Evolutionary conservation across 2,113 vertebrate species (phyloP).

Genomic region (Ceyx cyanopectus): DNA sequence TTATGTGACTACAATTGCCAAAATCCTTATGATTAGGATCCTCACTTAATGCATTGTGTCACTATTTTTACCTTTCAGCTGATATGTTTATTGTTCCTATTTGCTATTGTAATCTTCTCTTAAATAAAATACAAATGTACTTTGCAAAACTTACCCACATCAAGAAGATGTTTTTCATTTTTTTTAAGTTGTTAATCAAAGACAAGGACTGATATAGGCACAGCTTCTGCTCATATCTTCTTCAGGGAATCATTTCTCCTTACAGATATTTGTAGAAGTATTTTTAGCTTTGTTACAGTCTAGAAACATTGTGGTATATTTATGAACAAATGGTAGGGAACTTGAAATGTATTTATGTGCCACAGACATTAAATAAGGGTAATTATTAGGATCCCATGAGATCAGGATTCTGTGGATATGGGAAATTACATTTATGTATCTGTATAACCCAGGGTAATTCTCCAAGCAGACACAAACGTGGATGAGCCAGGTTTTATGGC

Average conservation of each 20-base stretch:
- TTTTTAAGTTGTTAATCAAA: slow-evolving; percentile 57
- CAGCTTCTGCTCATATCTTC: background rate
- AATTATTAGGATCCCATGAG: background rate
- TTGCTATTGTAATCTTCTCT: background rate
- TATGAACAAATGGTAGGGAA: slow-evolving; percentile 17
- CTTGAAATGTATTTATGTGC: background rate
- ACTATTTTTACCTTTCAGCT: background rate
- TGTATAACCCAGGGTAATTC: background rate
- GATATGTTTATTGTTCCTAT: background rate
- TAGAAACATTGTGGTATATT: background rate
- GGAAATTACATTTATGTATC: background rate
- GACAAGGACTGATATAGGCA: slow-evolving; percentile 25
- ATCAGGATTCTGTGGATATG: background rate
- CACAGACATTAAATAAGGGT: background rate
- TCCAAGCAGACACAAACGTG: background rate
- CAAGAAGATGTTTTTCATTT: slow-evolving; percentile 10
- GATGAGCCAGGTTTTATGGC: background rate
- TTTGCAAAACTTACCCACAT: background rate
- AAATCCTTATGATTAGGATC: background rate
- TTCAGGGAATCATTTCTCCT: slow-evolving; percentile 19
- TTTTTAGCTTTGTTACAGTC: slow-evolving; percentile 24
- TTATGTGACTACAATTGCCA: background rate
- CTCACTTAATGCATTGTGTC: rapidly evolving
- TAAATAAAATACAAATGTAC: background rate
- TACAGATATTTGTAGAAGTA: slow-evolving; percentile 36